Evolutionary conservation across 1,140 invertebrate genomes (phyloP).

Genomic region (Drosophila tsacasi): DNA sequence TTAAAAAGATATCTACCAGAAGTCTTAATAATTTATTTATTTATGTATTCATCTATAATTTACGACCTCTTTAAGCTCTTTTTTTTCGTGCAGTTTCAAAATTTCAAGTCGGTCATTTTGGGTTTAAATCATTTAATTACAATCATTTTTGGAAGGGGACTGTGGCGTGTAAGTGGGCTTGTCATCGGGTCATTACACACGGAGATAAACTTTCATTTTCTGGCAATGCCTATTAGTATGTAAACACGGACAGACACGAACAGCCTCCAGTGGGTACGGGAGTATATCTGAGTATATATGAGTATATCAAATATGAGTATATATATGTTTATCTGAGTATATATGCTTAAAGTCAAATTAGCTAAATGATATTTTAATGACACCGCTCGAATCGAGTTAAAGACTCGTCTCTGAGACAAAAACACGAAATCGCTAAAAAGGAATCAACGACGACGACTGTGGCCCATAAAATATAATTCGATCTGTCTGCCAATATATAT

Average conservation of each 20-base stretch:
- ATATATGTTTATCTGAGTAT: background rate
- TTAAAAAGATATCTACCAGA: too few relatives aligned
- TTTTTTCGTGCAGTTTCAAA: background rate
- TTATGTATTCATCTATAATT: too few relatives aligned
- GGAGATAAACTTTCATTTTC: constrained; percentile 42
- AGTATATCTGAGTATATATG: background rate
- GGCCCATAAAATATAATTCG: constrained; percentile 54
- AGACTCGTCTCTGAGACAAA: constrained; percentile 39
- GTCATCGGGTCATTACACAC: constrained; percentile 40
- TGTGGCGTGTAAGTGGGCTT: constrained; percentile 31
- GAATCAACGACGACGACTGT: constrained; percentile 17
- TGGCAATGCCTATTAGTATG: constrained; percentile 25
- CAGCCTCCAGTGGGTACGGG: background rate
- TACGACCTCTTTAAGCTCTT: background rate
- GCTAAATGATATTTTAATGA: constrained; percentile 59
- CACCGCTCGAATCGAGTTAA: constrained; percentile 29
- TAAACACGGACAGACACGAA: constrained; percentile 5
- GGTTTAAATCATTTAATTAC: constrained; percentile 3
- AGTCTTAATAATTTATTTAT: too few relatives aligned
- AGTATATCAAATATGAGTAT: background rate
- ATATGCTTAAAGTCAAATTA: constrained; percentile 42
- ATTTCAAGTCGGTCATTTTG: background rate
- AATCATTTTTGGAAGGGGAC: constrained; percentile 10
- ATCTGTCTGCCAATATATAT: constrained; percentile 43
- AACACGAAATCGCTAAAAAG: constrained; percentile 23